Conservation (phyloP, 2,113 vertebrate species). For the Lepus europaeus region DNA sequence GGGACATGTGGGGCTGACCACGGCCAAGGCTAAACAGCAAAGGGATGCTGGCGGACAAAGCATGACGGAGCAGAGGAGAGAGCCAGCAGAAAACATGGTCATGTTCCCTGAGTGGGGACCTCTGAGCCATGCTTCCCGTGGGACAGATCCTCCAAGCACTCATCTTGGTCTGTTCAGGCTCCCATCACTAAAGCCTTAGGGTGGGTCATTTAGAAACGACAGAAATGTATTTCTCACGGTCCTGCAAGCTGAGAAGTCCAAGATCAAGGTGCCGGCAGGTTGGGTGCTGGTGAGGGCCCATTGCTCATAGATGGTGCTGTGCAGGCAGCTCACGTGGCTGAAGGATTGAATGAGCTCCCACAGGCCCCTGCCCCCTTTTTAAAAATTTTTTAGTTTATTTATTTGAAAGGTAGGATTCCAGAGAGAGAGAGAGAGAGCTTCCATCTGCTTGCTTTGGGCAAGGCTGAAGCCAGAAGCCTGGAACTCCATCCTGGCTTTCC, state of each 20-base stretch:
- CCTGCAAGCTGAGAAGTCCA: not conserved
- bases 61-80: not conserved
- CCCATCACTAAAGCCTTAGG: not conserved
- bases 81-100: too few relatives aligned
- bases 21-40: not conserved
- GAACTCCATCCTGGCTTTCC: too few relatives aligned
- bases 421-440: too few relatives aligned
- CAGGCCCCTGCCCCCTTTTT: too few relatives aligned
- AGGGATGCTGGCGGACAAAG: not conserved
- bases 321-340: not conserved
- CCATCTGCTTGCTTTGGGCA: too few relatives aligned
- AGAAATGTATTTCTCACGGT: not conserved
- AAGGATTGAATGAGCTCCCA: not conserved
- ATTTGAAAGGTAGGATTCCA: too few relatives aligned
- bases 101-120: too few relatives aligned
- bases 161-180: not conserved
- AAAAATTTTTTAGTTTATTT: too few relatives aligned
- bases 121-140: too few relatives aligned
- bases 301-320: not conserved
- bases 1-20: not conserved
- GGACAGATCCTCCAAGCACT: not conserved
- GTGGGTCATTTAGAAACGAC: not conserved
- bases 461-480: too few relatives aligned
- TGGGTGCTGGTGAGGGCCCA: not conserved
- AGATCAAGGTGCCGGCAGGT: not conserved